Percentiles rank a stretch among this genome's conserved stretches.
Conservation (phyloP, 2,113 vertebrate species). For the Leptosomus discolor region DNA sequence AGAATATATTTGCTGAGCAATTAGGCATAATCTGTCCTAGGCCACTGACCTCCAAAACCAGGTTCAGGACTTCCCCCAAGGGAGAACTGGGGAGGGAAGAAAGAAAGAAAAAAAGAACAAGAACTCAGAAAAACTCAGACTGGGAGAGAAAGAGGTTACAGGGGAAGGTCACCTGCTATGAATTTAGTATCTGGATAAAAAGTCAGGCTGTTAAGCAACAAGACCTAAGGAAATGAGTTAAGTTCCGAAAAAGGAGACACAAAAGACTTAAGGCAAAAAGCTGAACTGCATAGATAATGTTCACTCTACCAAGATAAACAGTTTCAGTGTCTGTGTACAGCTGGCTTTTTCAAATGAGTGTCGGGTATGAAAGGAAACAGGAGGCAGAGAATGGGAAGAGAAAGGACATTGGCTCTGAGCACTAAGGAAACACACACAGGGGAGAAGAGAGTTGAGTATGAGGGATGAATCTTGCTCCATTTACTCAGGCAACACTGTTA, state of each 20-base stretch:
- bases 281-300: not conserved
- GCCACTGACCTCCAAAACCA: not conserved
- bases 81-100: not conserved
- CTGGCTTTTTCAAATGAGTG: constrained; percentile 5
- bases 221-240: not conserved
- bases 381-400: not conserved
- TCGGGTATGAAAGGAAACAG: not conserved
- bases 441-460: not conserved
- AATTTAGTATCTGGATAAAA: not conserved
- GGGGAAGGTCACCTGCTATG: not conserved
- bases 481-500: not conserved
- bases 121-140: not conserved
- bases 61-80: not conserved
- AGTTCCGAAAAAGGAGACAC: not conserved
- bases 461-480: not conserved
- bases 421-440: not conserved
- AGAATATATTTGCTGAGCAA: not conserved
- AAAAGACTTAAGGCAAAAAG: not conserved
- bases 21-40: not conserved
- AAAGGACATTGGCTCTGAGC: not conserved
- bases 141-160: not conserved
- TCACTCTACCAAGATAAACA: constrained; percentile 38
- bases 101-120: not conserved
- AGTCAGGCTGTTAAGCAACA: not conserved
- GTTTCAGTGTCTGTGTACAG: not conserved